Evolutionary conservation across 2,888 invertebrate species (phyloP).

Genomic region (Papilio elwesi): DNA sequence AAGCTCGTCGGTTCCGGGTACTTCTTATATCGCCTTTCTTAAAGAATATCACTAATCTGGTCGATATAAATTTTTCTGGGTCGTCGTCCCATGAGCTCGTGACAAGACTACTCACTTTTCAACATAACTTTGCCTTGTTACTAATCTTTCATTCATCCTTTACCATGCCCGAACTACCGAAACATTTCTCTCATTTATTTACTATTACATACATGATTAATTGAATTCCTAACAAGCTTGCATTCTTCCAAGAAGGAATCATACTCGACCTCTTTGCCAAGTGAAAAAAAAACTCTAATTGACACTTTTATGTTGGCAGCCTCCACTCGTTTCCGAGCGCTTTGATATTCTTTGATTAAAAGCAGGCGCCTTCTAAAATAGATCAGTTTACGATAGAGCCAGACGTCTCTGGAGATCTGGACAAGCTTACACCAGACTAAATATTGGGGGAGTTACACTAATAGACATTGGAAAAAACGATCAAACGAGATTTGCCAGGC

Average conservation of each 20-base stretch:
- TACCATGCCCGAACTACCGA: too few species aligned
- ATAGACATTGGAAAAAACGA: slow-evolving; percentile 27
- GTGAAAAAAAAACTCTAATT: slow-evolving; percentile 44
- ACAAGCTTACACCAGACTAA: slow-evolving; percentile 33
- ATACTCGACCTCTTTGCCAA: slow-evolving; percentile 17
- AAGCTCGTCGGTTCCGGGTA: too few species aligned
- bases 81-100: too few species aligned
- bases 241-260: neutral
- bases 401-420: slow-evolving; percentile 34
- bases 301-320: slow-evolving; percentile 47
- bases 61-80: too few species aligned
- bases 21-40: too few species aligned
- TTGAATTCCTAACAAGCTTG: slow-evolving; percentile 4
- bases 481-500: neutral
- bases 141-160: too few species aligned
- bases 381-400: slow-evolving; percentile 43
- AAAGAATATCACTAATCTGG: too few species aligned
- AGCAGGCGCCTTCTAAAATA: slow-evolving; percentile 60
- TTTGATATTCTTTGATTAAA: slow-evolving; percentile 54
- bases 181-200: too few species aligned
- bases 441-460: slow-evolving; percentile 30
- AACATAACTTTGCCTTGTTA: too few species aligned
- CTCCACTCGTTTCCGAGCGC: slow-evolving; percentile 37
- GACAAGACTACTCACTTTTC: too few species aligned
- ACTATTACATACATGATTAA: neutral